A percentile compares a stretch with the other conserved stretches of the same genome.
Conservation (phyloP, 2,888 invertebrate species). For the Neria commutata region DNA sequence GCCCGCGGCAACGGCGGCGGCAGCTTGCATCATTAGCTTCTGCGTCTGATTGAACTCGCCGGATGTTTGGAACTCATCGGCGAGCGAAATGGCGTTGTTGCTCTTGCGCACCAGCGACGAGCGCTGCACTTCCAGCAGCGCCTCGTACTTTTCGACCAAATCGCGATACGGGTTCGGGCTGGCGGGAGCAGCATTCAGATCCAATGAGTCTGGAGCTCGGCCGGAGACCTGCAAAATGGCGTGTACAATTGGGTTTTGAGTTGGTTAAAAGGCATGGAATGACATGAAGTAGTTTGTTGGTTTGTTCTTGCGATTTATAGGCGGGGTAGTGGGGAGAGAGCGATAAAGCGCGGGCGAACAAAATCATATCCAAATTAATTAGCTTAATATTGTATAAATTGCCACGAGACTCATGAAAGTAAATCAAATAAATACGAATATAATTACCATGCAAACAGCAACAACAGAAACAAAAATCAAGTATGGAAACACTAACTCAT, state of each 20-base stretch:
- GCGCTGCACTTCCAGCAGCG: constrained; percentile 77
- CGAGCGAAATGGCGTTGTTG: constrained; percentile 45
- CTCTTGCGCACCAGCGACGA: constrained; percentile 66
- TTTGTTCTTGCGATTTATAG: not conserved
- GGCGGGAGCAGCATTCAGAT: constrained; percentile 58
- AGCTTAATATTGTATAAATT: not conserved
- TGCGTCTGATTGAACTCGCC: constrained; percentile 70
- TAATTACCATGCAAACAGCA: constrained; percentile 23
- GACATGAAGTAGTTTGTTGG: not conserved
- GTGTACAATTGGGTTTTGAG: constrained; percentile 28
- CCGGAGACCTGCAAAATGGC: constrained; percentile 42
- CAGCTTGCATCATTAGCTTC: constrained; percentile 31
- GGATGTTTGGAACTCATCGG: constrained; percentile 76
- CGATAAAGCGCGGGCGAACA: too few species aligned
- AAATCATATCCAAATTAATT: not conserved
- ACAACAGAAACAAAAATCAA: constrained; percentile 16
- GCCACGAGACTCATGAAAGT: too few species aligned
- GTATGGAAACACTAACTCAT: constrained; percentile 7
- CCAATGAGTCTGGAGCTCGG: constrained; percentile 46
- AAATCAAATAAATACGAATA: constrained; percentile 5
- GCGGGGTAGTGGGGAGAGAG: constrained; percentile 16
- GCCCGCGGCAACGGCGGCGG: constrained; percentile 16
- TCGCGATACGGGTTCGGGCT: constrained; percentile 75
- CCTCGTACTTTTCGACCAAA: constrained; percentile 85
- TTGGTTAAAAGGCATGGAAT: constrained; percentile 18